A percentile compares a stretch with the other conserved stretches of the same genome.
phyloP scores from a whole-genome alignment of 2,797 vertebrate species.

The Hippocampus kuda region DNA sequence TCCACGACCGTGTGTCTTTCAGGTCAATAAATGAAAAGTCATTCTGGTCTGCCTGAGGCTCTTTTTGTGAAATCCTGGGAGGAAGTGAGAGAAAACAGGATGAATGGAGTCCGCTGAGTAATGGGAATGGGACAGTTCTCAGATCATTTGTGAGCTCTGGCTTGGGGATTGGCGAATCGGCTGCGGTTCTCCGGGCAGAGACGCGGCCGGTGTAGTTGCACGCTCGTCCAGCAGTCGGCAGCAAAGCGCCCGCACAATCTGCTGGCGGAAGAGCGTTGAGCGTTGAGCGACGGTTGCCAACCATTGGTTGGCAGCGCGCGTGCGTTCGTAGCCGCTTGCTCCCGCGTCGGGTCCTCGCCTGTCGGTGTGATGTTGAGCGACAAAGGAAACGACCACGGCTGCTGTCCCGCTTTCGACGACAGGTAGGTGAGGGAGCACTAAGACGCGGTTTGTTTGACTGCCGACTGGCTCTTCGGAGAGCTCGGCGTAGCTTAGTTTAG shows the following conservation, averaged over 20 bases:
- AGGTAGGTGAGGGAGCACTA: conserved; percentile 39
- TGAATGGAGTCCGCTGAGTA: no score
- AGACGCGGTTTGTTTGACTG: not conserved
- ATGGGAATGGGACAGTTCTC: no score
- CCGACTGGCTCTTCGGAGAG: not conserved
- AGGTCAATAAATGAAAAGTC: not conserved
- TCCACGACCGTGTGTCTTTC: not conserved
- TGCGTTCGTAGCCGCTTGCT: conserved; percentile 6
- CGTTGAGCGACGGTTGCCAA: conserved; percentile 39
- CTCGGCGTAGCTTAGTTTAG: not conserved
- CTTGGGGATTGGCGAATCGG: not conserved
- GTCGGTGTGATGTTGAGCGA: conserved; percentile 49
- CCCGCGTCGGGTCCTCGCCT: conserved; percentile 16
- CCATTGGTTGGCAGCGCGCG: conserved; percentile 39
- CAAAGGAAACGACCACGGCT: conserved; percentile 9
- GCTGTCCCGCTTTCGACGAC: conserved; percentile 47
- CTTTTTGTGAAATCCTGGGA: not conserved
- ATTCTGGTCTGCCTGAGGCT: not conserved
- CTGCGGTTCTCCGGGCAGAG: not conserved
- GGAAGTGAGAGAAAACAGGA: not conserved
- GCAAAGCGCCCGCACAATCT: not conserved
- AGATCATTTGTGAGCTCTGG: not conserved
- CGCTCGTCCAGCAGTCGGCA: not conserved
- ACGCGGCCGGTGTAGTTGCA: not conserved
- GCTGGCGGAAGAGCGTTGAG: conserved; percentile 9